Base-by-base conservation (phyloP, 2,888 invertebrate species). In the Octonoba sinensis region DNA sequence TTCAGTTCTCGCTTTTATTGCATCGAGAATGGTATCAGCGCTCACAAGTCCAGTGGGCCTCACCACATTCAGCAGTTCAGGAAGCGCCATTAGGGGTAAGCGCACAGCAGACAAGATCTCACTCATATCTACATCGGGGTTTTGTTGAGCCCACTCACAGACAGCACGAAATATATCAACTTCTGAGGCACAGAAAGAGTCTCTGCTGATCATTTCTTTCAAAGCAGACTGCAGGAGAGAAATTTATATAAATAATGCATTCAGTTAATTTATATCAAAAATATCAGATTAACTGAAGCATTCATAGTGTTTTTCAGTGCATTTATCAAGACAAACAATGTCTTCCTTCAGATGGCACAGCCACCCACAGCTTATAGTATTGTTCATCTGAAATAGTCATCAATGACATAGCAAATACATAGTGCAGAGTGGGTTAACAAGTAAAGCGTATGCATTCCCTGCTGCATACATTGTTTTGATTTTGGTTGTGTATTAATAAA, bases 141-240 rank as follows among this genome's bases (percentile, higher is more conserved):
- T 96, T 44, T 92, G 92, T 85, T 92, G 92, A 86, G 94, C 93
- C 98, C 98, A 99, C 77, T 91, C 91, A 88, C 93, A 92, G 0
- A 98, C 95, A 0, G 96, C 95, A 86, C 92, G 91, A 90, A 99
- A 99, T 85, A 99, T 97, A 86, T 97, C 94, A 54, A 96, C 95
- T 90, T 99, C 99, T 0, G 94, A 93, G 0, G 96, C 97, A 90
- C 95, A 99, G 90, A 99, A 99, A 11, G 98, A 97, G 89, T 99
- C 96, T 67, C 98, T 91, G 69, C 93, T 92, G 47, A 99, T 90
- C 12, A 99, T 91, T 87, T 96, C 94, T 87, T 93, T 93, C 72
- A 99, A 89, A 0, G 97, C 94, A 86, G 91, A 91, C 91, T 93
- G 87, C 6, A 73, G 74, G 49, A 67, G n/a, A 36, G 3, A 36